Percentiles rank a stretch among this genome's conserved stretches.
These are phyloP conservation scores for Calliphora vicina DNA, from an alignment of 1,140 invertebrate species.

Conservation along the genomic window DNA sequence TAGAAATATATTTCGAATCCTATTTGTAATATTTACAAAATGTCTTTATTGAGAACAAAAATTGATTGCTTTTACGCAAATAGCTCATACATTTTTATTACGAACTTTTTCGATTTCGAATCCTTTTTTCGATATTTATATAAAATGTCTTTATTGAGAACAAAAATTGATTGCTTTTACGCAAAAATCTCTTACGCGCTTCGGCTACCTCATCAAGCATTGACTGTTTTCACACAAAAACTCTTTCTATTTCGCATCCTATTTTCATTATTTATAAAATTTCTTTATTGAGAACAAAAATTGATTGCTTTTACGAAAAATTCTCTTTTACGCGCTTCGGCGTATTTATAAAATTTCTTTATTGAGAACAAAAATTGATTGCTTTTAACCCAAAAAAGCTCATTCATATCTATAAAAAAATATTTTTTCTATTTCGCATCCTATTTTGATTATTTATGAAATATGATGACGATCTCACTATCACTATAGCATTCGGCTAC, in stretches of 20 bases:
- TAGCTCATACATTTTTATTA: too few relatives aligned
- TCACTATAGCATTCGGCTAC: too few relatives aligned
- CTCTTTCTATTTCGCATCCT: too few relatives aligned
- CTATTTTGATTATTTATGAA: too few relatives aligned
- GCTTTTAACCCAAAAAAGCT: too few relatives aligned
- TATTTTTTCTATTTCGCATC: too few relatives aligned
- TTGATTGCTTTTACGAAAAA: not conserved
- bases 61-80: not conserved
- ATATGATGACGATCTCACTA: too few relatives aligned
- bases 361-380: slow-evolving; percentile 32
- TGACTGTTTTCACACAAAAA: too few relatives aligned
- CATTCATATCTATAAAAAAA: too few relatives aligned
- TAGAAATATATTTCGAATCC: too few relatives aligned
- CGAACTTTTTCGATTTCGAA: too few relatives aligned
- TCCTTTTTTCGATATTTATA: not conserved
- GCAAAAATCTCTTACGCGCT: not conserved
- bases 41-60: slow-evolving; percentile 19
- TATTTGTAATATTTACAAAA: not conserved
- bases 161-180: slow-evolving; percentile 25
- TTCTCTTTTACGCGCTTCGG: not conserved
- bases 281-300: slow-evolving; percentile 23
- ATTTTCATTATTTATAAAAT: not conserved
- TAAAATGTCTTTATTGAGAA: slow-evolving; percentile 22
- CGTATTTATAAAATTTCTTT: not conserved
- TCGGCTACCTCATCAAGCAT: too few relatives aligned